phyloP scores from a whole-genome alignment of 2,113 vertebrate genomes.

The Aplodontia rufa region DNA sequence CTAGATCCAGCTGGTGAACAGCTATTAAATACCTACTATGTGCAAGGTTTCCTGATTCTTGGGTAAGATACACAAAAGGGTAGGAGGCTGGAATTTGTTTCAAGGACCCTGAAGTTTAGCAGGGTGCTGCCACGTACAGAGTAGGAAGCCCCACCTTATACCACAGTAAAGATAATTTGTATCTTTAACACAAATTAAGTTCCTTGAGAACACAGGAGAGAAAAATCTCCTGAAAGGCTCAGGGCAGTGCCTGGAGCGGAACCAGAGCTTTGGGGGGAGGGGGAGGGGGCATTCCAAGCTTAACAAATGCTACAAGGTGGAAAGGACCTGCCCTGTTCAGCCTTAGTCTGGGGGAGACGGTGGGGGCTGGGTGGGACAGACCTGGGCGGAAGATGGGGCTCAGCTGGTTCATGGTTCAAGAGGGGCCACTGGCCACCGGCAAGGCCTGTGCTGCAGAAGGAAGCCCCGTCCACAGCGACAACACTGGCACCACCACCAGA shows the following conservation, averaged over 20 bases:
- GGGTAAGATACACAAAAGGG: not conserved
- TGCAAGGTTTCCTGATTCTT: not conserved
- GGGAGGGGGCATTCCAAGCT: fast-evolving
- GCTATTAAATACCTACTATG: not conserved
- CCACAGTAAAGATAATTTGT: not conserved
- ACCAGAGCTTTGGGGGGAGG: not conserved
- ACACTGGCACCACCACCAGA: not conserved
- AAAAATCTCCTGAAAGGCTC: not conserved
- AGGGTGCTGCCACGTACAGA: not conserved
- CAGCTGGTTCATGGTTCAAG: too few species aligned
- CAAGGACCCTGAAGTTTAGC: not conserved
- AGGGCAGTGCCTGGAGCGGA: fast-evolving
- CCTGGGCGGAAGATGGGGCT: not conserved
- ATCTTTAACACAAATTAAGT: not conserved
- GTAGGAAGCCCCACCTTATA: not conserved
- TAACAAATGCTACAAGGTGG: not conserved
- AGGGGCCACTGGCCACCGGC: fast-evolving
- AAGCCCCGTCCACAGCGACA: fast-evolving
- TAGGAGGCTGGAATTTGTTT: not conserved
- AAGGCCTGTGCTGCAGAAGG: fast-evolving
- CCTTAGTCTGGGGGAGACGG: not conserved
- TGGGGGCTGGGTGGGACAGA: too few species aligned
- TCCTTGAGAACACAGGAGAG: not conserved
- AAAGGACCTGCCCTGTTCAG: not conserved
- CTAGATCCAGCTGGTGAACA: not conserved